Evolutionary conservation across 2,797 vertebrate genomes (phyloP).

Genomic region (Ctenosaura bakeri): DNA sequence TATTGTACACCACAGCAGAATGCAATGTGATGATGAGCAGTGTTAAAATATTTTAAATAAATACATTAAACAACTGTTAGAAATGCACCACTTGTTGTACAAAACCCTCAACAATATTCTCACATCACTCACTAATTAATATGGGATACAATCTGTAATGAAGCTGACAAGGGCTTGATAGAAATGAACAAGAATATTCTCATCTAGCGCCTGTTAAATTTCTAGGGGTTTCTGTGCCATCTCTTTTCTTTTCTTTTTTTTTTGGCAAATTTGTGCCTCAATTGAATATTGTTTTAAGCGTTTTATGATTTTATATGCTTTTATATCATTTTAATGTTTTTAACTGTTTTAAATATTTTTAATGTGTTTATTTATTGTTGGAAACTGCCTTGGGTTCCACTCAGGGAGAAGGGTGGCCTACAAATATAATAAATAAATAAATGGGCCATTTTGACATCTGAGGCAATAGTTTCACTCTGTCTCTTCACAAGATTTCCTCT

Average conservation of each 20-base stretch:
- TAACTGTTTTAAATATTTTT: too few species aligned
- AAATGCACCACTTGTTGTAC: neutral
- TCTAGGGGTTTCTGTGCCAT: neutral
- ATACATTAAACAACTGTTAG: neutral
- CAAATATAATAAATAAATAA: too few species aligned
- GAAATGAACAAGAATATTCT: neutral
- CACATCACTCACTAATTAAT: neutral
- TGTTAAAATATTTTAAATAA: neutral
- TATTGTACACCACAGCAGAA: neutral
- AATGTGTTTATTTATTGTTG: too few species aligned
- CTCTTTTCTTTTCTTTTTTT: too few species aligned
- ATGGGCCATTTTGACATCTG: neutral
- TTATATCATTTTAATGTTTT: too few species aligned
- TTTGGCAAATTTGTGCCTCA: too few species aligned
- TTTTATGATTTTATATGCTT: too few species aligned
- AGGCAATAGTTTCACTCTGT: neutral
- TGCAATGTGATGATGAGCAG: neutral
- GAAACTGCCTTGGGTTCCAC: too few species aligned
- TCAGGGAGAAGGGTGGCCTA: too few species aligned
- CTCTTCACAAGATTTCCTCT: neutral
- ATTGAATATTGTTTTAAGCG: too few species aligned
- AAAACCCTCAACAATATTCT: neutral
- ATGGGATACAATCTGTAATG: neutral
- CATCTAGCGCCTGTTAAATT: neutral
- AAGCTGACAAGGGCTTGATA: neutral